phyloP scores from a whole-genome alignment of 2,797 vertebrate species.

The Poeciliopsis paucimaculata region DNA sequence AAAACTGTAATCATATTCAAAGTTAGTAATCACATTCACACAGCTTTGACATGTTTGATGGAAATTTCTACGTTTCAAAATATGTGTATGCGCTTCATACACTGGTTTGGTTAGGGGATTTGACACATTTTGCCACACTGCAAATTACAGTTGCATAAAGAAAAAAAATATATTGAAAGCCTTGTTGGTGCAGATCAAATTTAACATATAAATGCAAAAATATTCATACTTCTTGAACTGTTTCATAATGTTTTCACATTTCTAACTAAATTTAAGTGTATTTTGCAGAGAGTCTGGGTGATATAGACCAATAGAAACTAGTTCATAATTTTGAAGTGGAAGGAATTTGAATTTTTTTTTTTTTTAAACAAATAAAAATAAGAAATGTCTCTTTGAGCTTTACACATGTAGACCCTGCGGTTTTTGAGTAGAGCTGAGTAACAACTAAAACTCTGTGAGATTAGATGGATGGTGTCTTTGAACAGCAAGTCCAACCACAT shows the following conservation, averaged over 20 bases:
- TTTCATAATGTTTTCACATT: background rate
- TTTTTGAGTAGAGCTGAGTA: background rate
- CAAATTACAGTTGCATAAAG: slow-evolving; percentile 17
- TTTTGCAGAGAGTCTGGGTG: no score
- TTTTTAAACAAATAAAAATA: background rate
- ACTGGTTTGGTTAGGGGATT: slow-evolving; percentile 8
- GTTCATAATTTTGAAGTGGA: no score
- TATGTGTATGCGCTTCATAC: background rate
- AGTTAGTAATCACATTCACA: slow-evolving; percentile 16
- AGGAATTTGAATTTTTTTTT: background rate
- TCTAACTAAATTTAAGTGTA: background rate
- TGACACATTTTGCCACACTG: slow-evolving; percentile 19
- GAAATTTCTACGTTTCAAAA: slow-evolving; percentile 17
- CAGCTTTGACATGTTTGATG: slow-evolving; percentile 15
- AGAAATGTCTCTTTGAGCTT: background rate
- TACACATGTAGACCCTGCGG: no score
- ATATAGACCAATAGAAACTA: no score
- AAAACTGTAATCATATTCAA: slow-evolving; percentile 37
- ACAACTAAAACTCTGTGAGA: background rate
- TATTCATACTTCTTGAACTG: background rate
- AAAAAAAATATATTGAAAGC: slow-evolving; percentile 10
- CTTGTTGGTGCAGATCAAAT: slow-evolving; percentile 1
- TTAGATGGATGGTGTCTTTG: background rate
- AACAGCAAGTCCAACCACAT: background rate
- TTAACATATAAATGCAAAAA: slow-evolving; percentile 26